Base-by-base conservation (phyloP, 2,797 vertebrate genomes). In the Bradypodion pumilum region DNA sequence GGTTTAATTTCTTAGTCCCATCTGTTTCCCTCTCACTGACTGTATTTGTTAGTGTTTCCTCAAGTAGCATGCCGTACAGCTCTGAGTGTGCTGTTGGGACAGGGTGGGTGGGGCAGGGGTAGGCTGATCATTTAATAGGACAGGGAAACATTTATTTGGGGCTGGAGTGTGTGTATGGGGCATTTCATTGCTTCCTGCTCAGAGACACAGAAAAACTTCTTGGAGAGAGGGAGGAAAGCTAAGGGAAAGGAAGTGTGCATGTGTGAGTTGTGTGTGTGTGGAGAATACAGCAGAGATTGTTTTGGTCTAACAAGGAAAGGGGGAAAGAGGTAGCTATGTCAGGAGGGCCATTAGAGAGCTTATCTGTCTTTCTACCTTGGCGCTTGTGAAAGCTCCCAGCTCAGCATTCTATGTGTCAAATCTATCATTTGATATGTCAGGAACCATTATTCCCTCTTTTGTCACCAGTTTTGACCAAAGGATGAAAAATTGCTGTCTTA, bases 401-500 rank as follows among this genome's bases (percentile, higher is more conserved):
- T 97, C 95, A 94, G 96, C 95, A 95, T 93, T 93, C 95, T 94
- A 92, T 94, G 95, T 97, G 96, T 97, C 96, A 95, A 96, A 98
- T 98, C 97, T 96, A 98, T 98, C 97, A 98, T 97, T 96, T 96
- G 94, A 93, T 92, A 94, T 94, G 95, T 97, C 97, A 96, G 96
- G 96, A 96, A 95, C 97, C 95, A 98, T 98, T 97, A 97, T 97
- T 97, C 96, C 96, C 96, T 96, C 96, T 96, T 96, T 95, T 97
- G 97, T 98, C 97, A 97, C 96, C 95, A 94, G 95, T 97, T 97
- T 95, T 95, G 97, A 97, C 97, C 97, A 94, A 96, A 96, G 96
- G 96, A 96, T 98, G 97, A 98, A 97, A 98, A 98, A 98, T 98
- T 96, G 96, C 95, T 96, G 94, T 96, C 96, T 96, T 92, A 94